Evolutionary conservation across 2,797 vertebrate species (phyloP).

Genomic region (Sebastes variabilis): DNA sequence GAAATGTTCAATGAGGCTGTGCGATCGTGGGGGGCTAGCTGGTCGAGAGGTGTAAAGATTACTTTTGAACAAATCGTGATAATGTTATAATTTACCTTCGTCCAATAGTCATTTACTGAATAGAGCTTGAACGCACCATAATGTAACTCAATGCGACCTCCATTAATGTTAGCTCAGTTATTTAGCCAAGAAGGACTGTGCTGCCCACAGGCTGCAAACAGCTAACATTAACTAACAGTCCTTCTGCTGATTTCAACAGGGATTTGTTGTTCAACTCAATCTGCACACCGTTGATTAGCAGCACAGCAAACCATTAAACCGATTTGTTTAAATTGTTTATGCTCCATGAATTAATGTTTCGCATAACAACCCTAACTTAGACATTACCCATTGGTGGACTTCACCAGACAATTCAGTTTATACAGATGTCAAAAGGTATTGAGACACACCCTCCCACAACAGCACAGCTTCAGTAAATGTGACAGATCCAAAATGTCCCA

Average conservation of each 20-base stretch:
- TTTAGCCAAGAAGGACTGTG: not conserved
- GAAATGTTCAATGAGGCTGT: not conserved
- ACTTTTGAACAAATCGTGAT: too few relatives aligned
- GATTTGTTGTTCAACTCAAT: not conserved
- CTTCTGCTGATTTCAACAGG: not conserved
- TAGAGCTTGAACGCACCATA: not conserved
- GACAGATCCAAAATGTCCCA: constrained; percentile 35
- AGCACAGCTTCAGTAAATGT: constrained; percentile 10
- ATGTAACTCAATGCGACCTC: not conserved
- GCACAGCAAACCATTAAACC: not conserved
- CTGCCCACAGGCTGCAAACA: not conserved
- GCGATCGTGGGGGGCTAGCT: not conserved
- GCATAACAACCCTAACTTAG: not conserved
- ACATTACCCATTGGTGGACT: not conserved
- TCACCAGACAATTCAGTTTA: not conserved
- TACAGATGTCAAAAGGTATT: constrained; percentile 9
- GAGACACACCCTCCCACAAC: not conserved
- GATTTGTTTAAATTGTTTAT: not conserved
- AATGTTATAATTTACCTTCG: not conserved
- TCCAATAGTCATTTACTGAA: not conserved
- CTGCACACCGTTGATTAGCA: not conserved
- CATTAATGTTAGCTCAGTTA: not conserved
- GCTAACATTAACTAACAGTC: not conserved
- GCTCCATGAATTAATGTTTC: not conserved
- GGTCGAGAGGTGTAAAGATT: too few relatives aligned